Evolutionary conservation across 2,888 invertebrate genomes (phyloP), one percentile per base, ranked within the genome.

Genomic region (Orthosia gracilis): DNA sequence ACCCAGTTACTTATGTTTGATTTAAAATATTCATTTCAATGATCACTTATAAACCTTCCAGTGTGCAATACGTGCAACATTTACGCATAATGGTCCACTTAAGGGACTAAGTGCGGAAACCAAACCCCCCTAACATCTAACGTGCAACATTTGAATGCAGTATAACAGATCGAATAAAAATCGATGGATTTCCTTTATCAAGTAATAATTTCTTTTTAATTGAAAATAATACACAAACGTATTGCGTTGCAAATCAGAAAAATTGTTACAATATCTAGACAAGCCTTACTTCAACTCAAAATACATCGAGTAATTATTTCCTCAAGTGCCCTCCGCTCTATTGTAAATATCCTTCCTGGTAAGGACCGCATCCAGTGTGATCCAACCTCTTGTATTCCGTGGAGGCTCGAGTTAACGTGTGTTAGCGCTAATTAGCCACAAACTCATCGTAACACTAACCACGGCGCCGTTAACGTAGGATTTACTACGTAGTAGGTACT

Each of bases 341-440:
- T 73, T 73, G 11, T 21, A 45, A n/a, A 15, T 62, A 26, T 23
- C n/a, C 12, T n/a, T 9, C 0, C 18, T 45, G 18, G 55, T 58
- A 52, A 65, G 15, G 66, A 26, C 59, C 73, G 18, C 54, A 67
- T 85, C 87, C n/a, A 78, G 87, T 69, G 9, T 12, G 17, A 26
- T 59, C 13, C 31, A 45, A 74, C 40, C 31, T 78, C 52, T 50
- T 62, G 55, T 21, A 59, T 18, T 62, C 69, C 58, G 17, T 63
- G 61, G 62, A 68, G 74, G 69, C 21, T 65, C 15, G 58, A 67
- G 63, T 76, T 63, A 73, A 83, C 77, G 50, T 58, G 61, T 73
- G 74, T 69, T 74, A 63, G 71, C 47, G 65, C 73, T 81, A 79
- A 85, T 87, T 85, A 80, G 76, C 76, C 69, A 73, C 84, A 73